Evolutionary conservation across 2,888 invertebrate genomes (phyloP), one percentile per base, ranked within the genome.

Genomic region (Xylota segnis): DNA sequence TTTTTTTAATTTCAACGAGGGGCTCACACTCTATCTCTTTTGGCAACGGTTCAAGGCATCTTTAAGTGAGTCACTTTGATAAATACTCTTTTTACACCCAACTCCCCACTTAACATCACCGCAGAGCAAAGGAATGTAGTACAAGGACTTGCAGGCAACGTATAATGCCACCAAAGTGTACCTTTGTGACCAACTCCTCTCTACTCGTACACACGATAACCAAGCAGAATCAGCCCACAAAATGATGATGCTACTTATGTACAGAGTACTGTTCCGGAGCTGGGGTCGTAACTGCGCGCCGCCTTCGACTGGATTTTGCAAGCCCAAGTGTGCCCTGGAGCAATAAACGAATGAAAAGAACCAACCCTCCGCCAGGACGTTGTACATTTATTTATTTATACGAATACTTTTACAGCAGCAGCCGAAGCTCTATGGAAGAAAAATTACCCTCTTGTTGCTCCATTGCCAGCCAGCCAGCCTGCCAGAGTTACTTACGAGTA

Each of bases 301-400:
- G 47, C 40, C 56, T 14, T 14, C 63, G 63, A 66, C 66, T 74
- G 77, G 58, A 66, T 78, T 71, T 34, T 37, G 10, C 34, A 77
- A 76, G 87, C 87, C 83, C 87, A 87, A 87, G 87, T 77, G 70
- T 87, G 82, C 87, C 87, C 87, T 58, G 63, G 32, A 83, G 87
- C 87, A 70, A 86, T 86, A 72, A 71, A 82, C 63, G 72, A 82
- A 82, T 82, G 76, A 76, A 86, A 86, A 61, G 81, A 70, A 86
- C 81, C 59, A 70, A 86, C 81, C 59, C 65, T 63, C 61, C 40
- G 50, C 52, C 14, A 71, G 56, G 63, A 71, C 54, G 65, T 59
- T 84, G 76, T 68, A 68, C 82, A 72, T 66, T 86, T 86, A 79
- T 84, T 59, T 52, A 12, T 58, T 65, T 78, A 43, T 65, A 23